These are phyloP conservation scores for Calliopum simillimum DNA, from an alignment of 2,888 invertebrate genomes.

Conservation along the genomic window DNA sequence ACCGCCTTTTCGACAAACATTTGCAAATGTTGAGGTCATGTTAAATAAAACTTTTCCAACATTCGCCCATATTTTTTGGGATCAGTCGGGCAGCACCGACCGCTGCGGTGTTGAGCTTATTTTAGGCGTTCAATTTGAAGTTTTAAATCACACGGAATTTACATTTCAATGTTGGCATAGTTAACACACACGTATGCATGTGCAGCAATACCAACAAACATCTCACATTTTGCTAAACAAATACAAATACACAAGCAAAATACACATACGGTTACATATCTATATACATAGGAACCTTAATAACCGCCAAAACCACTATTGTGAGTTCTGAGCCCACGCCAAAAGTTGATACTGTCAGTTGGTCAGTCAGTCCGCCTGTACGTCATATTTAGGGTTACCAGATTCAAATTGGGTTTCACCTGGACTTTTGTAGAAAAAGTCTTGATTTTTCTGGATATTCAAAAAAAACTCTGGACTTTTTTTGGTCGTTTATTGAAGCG, in stretches of 20 bases:
- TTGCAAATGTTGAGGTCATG: constrained; percentile 29
- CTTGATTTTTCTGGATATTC: no score
- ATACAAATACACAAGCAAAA: background rate
- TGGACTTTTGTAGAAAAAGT: no score
- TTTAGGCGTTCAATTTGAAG: constrained; percentile 29
- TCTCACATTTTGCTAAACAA: background rate
- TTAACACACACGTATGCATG: background rate
- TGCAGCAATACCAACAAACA: background rate
- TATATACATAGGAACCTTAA: background rate
- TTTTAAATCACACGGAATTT: constrained; percentile 33
- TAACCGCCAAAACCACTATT: background rate
- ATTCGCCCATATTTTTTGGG: background rate
- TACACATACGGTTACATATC: background rate
- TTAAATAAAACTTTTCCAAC: constrained; percentile 11
- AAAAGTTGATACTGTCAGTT: no score
- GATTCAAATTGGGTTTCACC: no score
- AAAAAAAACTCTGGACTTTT: no score
- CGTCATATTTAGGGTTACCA: no score
- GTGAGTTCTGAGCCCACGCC: background rate
- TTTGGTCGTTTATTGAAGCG: no score
- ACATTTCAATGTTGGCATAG: constrained; percentile 25
- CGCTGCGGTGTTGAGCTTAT: constrained; percentile 5
- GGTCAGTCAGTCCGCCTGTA: background rate
- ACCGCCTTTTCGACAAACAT: constrained; percentile 28
- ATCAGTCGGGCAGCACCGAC: background rate